Evolutionary conservation across 2,113 vertebrate species (phyloP).

Genomic region (Peromyscus maniculatus): DNA sequence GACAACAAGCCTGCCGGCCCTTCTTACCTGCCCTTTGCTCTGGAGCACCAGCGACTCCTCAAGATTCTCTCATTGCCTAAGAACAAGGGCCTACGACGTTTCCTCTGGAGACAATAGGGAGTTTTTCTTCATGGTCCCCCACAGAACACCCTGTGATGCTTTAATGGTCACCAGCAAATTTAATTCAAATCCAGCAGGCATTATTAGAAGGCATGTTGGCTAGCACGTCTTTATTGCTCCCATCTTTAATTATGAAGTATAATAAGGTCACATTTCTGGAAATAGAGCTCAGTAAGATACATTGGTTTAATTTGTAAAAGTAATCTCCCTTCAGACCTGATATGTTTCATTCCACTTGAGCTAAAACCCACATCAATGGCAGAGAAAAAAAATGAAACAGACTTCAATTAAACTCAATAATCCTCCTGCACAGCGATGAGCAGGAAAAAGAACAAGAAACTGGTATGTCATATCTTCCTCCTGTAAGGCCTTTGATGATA

Average conservation of each 20-base stretch:
- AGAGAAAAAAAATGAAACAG: constrained; percentile 76
- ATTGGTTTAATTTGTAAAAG: constrained; percentile 88
- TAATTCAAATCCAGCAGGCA: constrained; percentile 69
- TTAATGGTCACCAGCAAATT: constrained; percentile 75
- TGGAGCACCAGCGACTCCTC: neutral
- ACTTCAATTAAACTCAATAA: constrained; percentile 89
- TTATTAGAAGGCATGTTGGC: constrained; percentile 73
- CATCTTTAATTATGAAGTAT: constrained; percentile 82
- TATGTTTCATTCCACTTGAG: constrained; percentile 85
- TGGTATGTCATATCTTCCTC: constrained; percentile 74
- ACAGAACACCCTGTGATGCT: constrained; percentile 63
- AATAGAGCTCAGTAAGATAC: constrained; percentile 81
- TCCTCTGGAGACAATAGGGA: constrained; percentile 15
- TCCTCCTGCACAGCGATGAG: constrained; percentile 85
- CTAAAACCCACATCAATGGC: constrained; percentile 86
- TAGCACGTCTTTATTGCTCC: constrained; percentile 73
- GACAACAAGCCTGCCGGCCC: neutral
- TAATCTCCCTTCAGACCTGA: constrained; percentile 86
- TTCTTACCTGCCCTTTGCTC: neutral
- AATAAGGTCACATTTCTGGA: constrained; percentile 81
- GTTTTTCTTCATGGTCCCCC: constrained; percentile 64
- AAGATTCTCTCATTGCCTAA: constrained; percentile 12
- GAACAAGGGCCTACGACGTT: neutral
- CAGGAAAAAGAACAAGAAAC: constrained; percentile 75
- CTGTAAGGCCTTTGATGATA: constrained; percentile 80